These are phyloP conservation scores for Cassiopea andromeda DNA, from an alignment of 30 jellyfish, hydroid and myxozoan genomes.

Conservation along the genomic window DNA sequence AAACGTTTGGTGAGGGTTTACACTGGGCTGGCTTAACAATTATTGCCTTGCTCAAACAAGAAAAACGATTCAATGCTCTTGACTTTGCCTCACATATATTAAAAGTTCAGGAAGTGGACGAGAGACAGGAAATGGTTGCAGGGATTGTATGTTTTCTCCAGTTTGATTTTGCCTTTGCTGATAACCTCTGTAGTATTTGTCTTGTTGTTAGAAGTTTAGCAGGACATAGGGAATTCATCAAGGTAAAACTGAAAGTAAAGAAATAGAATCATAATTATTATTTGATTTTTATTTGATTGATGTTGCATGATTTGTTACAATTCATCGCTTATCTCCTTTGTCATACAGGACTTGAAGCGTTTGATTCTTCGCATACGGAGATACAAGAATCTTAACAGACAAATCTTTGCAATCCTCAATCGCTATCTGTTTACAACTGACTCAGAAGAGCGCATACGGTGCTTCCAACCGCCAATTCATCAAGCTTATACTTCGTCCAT, in stretches of 20 bases:
- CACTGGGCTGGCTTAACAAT: constrained; percentile 99
- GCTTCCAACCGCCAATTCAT: constrained; percentile 99
- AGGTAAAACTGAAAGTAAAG: too few species aligned
- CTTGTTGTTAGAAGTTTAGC: too few species aligned
- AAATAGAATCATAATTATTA: background rate
- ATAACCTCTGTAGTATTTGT: too few species aligned
- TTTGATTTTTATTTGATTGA: background rate
- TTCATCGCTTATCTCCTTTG: background rate
- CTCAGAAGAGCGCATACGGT: constrained; percentile 92
- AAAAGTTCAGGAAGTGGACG: constrained; percentile 97
- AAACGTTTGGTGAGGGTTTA: constrained; percentile 97
- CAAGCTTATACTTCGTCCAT: constrained; percentile 93
- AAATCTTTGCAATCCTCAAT: constrained; percentile 85
- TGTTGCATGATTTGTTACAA: background rate
- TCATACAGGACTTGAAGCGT: constrained; percentile 86
- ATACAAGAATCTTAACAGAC: constrained; percentile 83
- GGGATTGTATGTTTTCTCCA: constrained; percentile 84
- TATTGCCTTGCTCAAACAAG: constrained; percentile 88
- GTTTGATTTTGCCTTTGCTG: background rate
- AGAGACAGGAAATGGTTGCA: constrained; percentile 90
- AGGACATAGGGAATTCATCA: too few species aligned
- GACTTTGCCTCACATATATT: constrained; percentile 91
- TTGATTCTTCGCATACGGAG: constrained; percentile 87
- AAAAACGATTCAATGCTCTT: constrained; percentile 88
- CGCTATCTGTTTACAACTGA: constrained; percentile 89